Base-by-base conservation (phyloP, 1,140 invertebrate species). In the Onthophagus taurus region DNA sequence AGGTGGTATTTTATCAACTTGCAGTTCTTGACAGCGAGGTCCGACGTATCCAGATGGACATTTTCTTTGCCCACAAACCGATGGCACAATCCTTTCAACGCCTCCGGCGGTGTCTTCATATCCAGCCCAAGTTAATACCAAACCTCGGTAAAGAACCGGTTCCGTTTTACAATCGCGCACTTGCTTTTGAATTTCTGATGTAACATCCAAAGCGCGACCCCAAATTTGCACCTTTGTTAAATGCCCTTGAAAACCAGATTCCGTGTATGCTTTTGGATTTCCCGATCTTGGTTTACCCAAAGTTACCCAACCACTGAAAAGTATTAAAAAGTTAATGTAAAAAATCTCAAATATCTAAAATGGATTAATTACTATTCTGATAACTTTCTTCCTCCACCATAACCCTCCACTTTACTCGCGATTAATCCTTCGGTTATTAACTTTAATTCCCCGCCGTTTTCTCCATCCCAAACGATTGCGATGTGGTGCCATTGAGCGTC, bases 401-500 rank as follows among this genome's bases (percentile, higher is more conserved):
- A 93, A 21, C 78, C 79, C 64, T 89, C 85, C 36, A 85, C 74
- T 63, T 89, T 89, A 53, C 87, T 90, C 6, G 89, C 89, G 48
- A 95, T 92, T 7, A 94, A 73, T 20, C 87, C 90, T 74, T 96
- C 92, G 0, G 90, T 93, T 23, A 94, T 88, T 3, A 97, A 68
- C 33, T 83, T 84, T 16, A 94, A 66, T 61, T 86, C 82, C 44
- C 87, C 85, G 11, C 88, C 81, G 33, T 80, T 81, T 24, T 76
- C 74, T n/a, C 86, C 86, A 51, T 89, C 82, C 92, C 92, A 97
- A 11, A 93, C 85, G 16, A 97, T 71, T 12, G 91, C 89, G 12
- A 97, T 77, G 61, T 97, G 91, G 72, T 97, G 93, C 93, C 92
- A 97, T 61, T 93, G 87, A 7, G 90, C 91, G 58, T 96, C 92